Conservation (phyloP, 2,888 invertebrate genomes). For the Perizoma flavofasciatum region DNA sequence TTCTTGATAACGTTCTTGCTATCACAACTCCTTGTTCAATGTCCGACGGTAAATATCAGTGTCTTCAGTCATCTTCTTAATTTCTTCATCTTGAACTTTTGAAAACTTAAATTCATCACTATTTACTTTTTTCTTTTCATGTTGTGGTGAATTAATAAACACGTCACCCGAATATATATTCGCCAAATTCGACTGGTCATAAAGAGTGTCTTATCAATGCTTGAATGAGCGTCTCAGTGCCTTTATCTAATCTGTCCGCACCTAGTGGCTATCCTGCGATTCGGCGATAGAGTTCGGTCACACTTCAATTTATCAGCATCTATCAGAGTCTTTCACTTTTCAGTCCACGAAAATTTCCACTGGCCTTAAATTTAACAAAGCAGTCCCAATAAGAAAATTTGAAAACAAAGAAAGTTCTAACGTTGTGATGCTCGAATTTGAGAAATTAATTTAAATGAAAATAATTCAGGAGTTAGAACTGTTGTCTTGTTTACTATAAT, state of each 20-base stretch:
- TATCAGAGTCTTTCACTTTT: constrained; percentile 69
- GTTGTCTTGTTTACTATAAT: constrained; percentile 66
- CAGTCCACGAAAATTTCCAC: constrained; percentile 62
- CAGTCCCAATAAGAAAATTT: constrained; percentile 42
- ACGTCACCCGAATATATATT: constrained; percentile 60
- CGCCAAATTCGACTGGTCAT: constrained; percentile 70
- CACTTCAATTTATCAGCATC: constrained; percentile 57
- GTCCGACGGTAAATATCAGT: constrained; percentile 70
- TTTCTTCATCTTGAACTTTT: constrained; percentile 57
- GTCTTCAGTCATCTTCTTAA: constrained; percentile 68
- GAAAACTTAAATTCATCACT: constrained; percentile 36
- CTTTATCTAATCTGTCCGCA: constrained; percentile 77
- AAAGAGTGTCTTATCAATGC: constrained; percentile 74
- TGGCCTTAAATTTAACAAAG: constrained; percentile 48
- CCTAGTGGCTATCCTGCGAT: constrained; percentile 74
- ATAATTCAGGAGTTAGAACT: constrained; percentile 47
- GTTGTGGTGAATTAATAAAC: constrained; percentile 58
- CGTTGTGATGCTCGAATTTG: not conserved
- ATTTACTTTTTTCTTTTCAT: constrained; percentile 82
- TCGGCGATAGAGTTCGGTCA: constrained; percentile 60
- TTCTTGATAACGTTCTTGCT: constrained; percentile 70
- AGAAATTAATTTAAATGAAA: constrained; percentile 41
- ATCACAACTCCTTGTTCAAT: constrained; percentile 65
- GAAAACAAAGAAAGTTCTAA: constrained; percentile 33
- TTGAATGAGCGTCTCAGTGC: constrained; percentile 72